Evolutionary conservation across 2,888 invertebrate species (phyloP).

Genomic region (Coelopa pilipes): DNA sequence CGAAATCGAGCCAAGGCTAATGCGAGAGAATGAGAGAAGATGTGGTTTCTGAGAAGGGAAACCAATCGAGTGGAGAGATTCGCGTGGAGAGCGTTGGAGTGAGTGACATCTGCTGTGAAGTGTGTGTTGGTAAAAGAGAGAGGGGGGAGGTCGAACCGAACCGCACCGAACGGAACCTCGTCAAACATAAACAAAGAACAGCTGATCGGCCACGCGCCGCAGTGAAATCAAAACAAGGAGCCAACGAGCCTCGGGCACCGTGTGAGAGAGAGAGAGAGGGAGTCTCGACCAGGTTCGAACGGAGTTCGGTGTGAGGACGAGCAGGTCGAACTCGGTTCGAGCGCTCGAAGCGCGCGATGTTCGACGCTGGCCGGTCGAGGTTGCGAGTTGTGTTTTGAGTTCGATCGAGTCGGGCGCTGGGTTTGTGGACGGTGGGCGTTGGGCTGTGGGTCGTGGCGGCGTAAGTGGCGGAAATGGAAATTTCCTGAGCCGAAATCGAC

Average conservation of each 20-base stretch:
- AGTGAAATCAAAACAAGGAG: slow-evolving; percentile 26
- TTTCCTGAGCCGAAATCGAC: neutral
- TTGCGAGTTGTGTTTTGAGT: slow-evolving; percentile 38
- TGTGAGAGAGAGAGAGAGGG: neutral
- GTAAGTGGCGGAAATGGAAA: neutral
- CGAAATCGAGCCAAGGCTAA: neutral
- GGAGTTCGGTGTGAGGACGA: neutral
- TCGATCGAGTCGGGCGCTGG: slow-evolving; percentile 19
- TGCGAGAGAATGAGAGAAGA: too few species aligned
- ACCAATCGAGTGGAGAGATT: slow-evolving; percentile 21
- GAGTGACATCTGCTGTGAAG: too few species aligned
- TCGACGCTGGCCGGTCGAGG: neutral
- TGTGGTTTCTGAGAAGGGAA: too few species aligned
- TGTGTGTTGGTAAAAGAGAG: neutral
- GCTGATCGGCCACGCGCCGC: slow-evolving; percentile 39
- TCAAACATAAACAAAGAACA: slow-evolving; percentile 48
- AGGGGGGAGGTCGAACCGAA: too few species aligned
- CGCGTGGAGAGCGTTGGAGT: neutral
- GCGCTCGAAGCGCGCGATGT: neutral
- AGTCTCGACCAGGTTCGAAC: too few species aligned
- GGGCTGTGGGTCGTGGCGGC: neutral
- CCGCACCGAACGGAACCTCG: neutral
- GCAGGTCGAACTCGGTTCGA: neutral
- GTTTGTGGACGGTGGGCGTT: slow-evolving; percentile 2
- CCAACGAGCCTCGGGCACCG: too few species aligned